Evolutionary conservation across 2,113 vertebrate genomes (phyloP), one percentile per base, ranked within the genome.

Genomic region (Triplophysa rosa): DNA sequence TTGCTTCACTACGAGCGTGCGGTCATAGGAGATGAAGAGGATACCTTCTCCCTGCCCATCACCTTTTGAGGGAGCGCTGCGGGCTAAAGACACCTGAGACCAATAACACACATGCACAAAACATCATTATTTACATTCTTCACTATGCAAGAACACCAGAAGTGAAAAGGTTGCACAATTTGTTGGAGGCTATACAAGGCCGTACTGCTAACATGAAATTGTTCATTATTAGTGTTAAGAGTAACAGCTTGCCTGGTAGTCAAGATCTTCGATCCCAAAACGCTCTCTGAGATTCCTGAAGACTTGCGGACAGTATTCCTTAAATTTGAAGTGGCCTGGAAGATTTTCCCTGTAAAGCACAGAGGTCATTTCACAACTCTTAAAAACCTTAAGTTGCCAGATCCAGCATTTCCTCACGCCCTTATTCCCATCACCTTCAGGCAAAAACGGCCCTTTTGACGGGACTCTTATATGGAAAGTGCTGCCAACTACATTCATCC

Each of bases 241-340:
- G 40, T 11, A 58, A n/a, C 54, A 59, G 8, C 5, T 76, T 26
- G 66, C 96, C 95, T 97, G 95, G 80, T 95, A 98, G 80, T 98
- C 97, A 84, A 93, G 92, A 87, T 98, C 97, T 82, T 98, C 97
- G 10, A 98, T 93, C 37, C 92, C 94, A 70, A 98, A 98, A 0
- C 96, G 91, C 71, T 98, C 97, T 2, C 96, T 90, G 2, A 98
- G 94, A 87, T 98, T 98, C 79, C 96, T 86, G 90, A 98, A 98
- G 74, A 98, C 97, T 83, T 97, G 96, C 0, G 97, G 97, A 79
- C 96, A 98, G 84, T 98, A 98, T 23, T 98, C 96, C 87, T 98
- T 98, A 87, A 98, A 98, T 87, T 98, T 98, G 87, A 98, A 98
- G 86, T 98, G 95, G 84, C 95, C 94, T 7, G 96, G 96, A 8